These are phyloP conservation scores for Fulmarus glacialis DNA, from an alignment of 2,113 vertebrate genomes.

Conservation along the genomic window DNA sequence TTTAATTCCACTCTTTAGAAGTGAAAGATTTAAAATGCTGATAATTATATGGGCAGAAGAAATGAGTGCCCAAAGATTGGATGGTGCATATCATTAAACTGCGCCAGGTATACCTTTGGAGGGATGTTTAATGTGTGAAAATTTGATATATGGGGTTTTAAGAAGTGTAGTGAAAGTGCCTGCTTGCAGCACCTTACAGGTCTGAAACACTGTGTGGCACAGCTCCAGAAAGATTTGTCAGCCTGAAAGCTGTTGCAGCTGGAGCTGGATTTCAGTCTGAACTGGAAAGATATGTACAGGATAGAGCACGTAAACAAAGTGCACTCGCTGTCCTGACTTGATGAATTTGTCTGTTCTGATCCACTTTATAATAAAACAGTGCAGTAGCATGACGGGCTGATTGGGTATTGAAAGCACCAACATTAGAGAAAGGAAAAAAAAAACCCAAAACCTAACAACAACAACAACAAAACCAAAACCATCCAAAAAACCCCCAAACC, in stretches of 20 bases:
- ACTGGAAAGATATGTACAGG: neutral
- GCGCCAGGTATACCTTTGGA: neutral
- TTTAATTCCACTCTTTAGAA: neutral
- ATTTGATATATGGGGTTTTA: neutral
- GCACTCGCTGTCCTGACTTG: neutral
- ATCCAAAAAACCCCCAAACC: rapidly evolving
- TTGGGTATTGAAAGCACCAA: neutral
- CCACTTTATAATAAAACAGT: neutral
- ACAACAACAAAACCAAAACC: no score
- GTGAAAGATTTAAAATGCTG: neutral
- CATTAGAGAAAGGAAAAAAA: neutral
- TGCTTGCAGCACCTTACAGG: neutral
- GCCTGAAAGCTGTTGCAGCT: slow-evolving; percentile 18
- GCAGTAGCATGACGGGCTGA: neutral
- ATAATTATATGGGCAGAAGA: neutral
- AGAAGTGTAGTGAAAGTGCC: neutral
- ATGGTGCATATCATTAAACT: neutral
- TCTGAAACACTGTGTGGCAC: neutral
- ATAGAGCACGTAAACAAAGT: neutral
- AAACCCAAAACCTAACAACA: neutral
- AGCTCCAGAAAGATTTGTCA: slow-evolving; percentile 3
- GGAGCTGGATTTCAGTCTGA: neutral
- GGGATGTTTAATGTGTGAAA: neutral
- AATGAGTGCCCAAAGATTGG: neutral
- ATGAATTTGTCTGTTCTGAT: neutral